Percentiles rank a stretch among this genome's conserved stretches.
phyloP scores from a whole-genome alignment of 2,113 vertebrate species.

The Oncorhynchus kisutch region DNA sequence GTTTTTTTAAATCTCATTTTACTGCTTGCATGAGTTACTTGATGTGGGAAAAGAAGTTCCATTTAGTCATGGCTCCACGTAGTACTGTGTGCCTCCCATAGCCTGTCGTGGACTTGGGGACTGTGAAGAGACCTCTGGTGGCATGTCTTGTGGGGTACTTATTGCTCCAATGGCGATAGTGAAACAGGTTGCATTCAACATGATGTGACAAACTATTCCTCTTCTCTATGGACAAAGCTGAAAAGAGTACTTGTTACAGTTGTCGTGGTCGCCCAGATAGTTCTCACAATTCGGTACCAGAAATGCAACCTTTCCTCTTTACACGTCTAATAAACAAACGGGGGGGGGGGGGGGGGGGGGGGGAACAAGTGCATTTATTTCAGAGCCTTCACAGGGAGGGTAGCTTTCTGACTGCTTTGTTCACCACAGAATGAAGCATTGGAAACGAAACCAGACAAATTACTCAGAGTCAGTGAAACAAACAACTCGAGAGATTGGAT shows the following conservation, averaged over 20 bases:
- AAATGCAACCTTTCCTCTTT: constrained; percentile 71
- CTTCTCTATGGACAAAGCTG: constrained; percentile 30
- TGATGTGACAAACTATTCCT: constrained; percentile 16
- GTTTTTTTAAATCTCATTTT: no score
- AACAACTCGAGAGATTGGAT: constrained; percentile 49
- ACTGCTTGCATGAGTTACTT: no score
- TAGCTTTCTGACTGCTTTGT: constrained; percentile 60
- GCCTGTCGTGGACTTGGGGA: no score
- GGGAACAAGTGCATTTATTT: constrained; percentile 35
- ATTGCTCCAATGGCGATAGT: not conserved
- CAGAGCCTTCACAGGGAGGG: constrained; percentile 19
- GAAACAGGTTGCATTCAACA: constrained; percentile 35
- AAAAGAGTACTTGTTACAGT: constrained; percentile 59
- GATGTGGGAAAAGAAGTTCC: no score
- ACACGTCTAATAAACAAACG: constrained; percentile 60
- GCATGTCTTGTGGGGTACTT: no score
- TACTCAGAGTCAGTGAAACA: constrained; percentile 59
- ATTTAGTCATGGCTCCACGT: no score
- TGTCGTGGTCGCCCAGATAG: constrained; percentile 26
- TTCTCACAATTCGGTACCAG: constrained; percentile 70
- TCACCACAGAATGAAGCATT: constrained; percentile 63
- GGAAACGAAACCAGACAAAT: constrained; percentile 67
- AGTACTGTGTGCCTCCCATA: no score
- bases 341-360: not conserved
- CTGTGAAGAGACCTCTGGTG: no score